A percentile compares a stretch with the other conserved stretches of the same genome.
Evolutionary conservation across 2,113 vertebrate species (phyloP).

Genomic region (Otocyon megalotis): DNA sequence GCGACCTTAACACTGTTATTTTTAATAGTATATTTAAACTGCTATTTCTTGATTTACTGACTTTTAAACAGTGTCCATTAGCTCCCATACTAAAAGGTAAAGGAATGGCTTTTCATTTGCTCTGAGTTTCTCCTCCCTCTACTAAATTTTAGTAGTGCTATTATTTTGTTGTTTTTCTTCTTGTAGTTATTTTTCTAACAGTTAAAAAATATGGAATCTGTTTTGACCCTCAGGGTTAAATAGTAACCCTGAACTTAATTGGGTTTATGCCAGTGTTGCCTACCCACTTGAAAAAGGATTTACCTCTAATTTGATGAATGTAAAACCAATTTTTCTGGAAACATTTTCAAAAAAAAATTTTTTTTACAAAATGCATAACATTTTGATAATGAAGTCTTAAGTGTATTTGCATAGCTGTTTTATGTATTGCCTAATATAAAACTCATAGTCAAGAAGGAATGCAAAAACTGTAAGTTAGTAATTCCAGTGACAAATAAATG

Average conservation of each 20-base stretch:
- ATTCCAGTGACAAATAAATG: not conserved
- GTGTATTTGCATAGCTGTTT: conserved; percentile 41
- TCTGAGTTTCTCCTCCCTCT: not conserved
- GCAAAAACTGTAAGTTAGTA: not conserved
- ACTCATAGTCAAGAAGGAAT: conserved; percentile 17
- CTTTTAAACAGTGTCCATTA: not conserved
- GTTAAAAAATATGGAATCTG: not conserved
- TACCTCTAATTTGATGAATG: not conserved
- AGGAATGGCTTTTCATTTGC: not conserved
- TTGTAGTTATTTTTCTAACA: not conserved
- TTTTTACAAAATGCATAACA: not conserved
- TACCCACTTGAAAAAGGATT: not conserved
- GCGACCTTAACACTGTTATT: not conserved
- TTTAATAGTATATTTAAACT: not conserved
- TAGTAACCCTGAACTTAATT: not conserved
- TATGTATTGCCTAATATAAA: conserved; percentile 21
- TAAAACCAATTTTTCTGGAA: not conserved
- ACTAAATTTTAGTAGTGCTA: not conserved
- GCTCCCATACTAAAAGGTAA: not conserved
- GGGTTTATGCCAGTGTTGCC: not conserved
- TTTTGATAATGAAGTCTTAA: conserved; percentile 47
- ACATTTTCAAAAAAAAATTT: not conserved
- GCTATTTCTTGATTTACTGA: not conserved
- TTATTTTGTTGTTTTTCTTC: not conserved
- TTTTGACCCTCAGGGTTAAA: not conserved